phyloP scores from a whole-genome alignment of 2,113 vertebrate genomes.

The Pelusios castaneus region DNA sequence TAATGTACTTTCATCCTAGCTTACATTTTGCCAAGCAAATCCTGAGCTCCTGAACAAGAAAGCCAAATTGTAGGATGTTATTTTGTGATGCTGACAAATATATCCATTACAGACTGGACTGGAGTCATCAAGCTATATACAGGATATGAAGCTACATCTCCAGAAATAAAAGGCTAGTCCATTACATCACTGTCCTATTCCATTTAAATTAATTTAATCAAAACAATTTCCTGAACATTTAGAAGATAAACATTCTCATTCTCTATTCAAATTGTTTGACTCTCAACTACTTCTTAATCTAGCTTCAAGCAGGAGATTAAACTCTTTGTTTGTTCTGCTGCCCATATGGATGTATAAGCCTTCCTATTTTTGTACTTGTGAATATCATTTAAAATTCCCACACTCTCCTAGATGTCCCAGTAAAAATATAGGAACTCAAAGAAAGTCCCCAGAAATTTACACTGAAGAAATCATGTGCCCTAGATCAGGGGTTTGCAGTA shows the following conservation, averaged over 20 bases:
- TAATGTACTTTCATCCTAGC: not conserved
- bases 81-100: slow-evolving; percentile 40
- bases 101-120: slow-evolving; percentile 53
- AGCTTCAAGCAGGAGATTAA: not conserved
- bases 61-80: slow-evolving; percentile 20
- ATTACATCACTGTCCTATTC: slow-evolving; percentile 31
- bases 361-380: not conserved
- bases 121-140: slow-evolving; percentile 44
- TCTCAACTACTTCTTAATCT: not conserved
- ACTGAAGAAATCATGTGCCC: not conserved
- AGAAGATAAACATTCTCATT: not conserved
- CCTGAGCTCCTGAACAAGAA: not conserved
- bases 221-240: slow-evolving; percentile 58
- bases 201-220: slow-evolving; percentile 54
- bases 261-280: slow-evolving; percentile 32
- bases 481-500: not conserved
- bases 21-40: not conserved
- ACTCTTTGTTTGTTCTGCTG: slow-evolving; percentile 12
- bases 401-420: not conserved
- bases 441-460: not conserved
- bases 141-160: slow-evolving; percentile 23
- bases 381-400: slow-evolving; percentile 7
- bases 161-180: slow-evolving; percentile 28
- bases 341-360: not conserved
- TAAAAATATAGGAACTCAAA: not conserved